phyloP scores from a whole-genome alignment of 2,113 vertebrate species.

The Urocitellus parryii region DNA sequence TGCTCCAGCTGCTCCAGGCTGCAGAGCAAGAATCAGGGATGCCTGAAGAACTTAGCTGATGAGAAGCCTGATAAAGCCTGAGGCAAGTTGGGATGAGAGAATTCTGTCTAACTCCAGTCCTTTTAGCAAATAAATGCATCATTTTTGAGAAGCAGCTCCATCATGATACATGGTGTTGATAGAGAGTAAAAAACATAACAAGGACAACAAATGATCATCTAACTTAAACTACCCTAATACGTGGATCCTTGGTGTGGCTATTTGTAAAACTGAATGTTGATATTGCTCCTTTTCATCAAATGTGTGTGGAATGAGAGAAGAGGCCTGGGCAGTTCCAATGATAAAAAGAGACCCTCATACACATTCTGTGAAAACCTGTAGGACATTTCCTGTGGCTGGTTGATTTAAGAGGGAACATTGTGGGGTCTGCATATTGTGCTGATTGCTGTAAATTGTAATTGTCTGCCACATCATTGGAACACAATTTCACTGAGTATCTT shows the following conservation, averaged over 20 bases:
- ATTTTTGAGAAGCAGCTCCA: constrained; percentile 24
- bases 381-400: neutral
- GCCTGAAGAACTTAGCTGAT: neutral
- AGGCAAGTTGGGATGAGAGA: neutral
- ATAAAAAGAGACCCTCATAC: neutral
- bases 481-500: neutral
- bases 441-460: neutral
- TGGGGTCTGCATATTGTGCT: neutral
- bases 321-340: neutral
- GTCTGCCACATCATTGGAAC: neutral
- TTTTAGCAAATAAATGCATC: neutral
- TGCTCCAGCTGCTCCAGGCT: neutral
- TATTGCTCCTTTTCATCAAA: neutral
- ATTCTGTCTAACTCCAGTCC: neutral
- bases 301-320: neutral
- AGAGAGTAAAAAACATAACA: neutral
- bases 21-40: neutral
- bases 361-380: neutral
- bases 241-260: neutral
- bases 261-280: neutral
- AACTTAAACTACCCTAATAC: neutral
- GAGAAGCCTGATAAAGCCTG: neutral
- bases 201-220: neutral
- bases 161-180: neutral
- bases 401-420: neutral